These are phyloP conservation scores for Dasysyrphus albostriatus DNA, from an alignment of 2,888 invertebrate species.

Conservation along the genomic window DNA sequence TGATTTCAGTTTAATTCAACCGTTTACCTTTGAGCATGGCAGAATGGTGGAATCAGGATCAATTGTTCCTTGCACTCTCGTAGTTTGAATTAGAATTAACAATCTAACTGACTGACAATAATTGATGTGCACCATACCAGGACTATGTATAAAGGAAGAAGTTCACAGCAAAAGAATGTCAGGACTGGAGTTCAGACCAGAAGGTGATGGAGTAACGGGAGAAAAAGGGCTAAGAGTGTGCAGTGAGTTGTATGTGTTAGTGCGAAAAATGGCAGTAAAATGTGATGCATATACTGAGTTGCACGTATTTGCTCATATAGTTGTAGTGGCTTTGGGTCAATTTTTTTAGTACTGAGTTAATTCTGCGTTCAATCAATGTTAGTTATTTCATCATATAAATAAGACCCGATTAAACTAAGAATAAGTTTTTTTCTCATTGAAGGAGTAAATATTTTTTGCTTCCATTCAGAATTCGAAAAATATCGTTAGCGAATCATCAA, in stretches of 20 bases:
- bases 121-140: constrained; percentile 63
- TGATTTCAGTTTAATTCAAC: constrained; percentile 72
- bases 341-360: no score
- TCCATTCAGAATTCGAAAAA: no score
- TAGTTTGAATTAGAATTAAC: constrained; percentile 70
- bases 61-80: constrained; percentile 48
- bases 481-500: no score
- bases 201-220: not conserved
- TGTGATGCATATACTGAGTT: not conserved
- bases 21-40: constrained; percentile 61
- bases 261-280: not conserved
- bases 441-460: no score
- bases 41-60: constrained; percentile 23
- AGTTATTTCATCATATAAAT: no score
- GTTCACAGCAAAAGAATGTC: constrained; percentile 11
- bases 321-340: no score
- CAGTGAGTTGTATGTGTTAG: not conserved
- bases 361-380: no score
- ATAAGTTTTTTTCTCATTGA: no score
- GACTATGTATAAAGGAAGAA: constrained; percentile 11
- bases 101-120: constrained; percentile 72
- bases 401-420: no score
- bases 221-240: not conserved
- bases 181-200: not conserved
- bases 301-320: not conserved